Evolutionary conservation across 2,888 invertebrate genomes (phyloP).

Genomic region (Ormyrus pomaceus): DNA sequence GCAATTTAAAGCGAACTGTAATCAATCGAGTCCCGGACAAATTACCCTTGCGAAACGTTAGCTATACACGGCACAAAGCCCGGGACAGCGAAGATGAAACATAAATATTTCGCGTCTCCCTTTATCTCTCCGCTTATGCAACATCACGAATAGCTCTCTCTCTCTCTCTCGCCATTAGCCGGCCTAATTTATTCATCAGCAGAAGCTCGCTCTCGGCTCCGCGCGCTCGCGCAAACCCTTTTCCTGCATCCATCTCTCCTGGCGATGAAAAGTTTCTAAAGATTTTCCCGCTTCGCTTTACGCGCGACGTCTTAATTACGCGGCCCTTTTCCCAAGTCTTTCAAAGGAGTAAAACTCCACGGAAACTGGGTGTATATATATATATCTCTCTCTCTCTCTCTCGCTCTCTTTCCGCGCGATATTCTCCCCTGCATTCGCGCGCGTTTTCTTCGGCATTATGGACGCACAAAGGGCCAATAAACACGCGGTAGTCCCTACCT

Average conservation of each 20-base stretch:
- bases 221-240: slow-evolving; percentile 64
- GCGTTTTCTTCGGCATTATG: slow-evolving; percentile 57
- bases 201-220: slow-evolving; percentile 44
- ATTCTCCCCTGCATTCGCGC: slow-evolving; percentile 31
- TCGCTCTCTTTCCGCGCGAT: slow-evolving; percentile 45
- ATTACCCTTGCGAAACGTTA: not conserved
- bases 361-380: slow-evolving; percentile 8
- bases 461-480: slow-evolving; percentile 64
- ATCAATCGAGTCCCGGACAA: slow-evolving; percentile 31
- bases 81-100: slow-evolving; percentile 19
- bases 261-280: slow-evolving; percentile 70
- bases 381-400: not conserved
- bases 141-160: slow-evolving; percentile 58
- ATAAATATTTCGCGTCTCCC: slow-evolving; percentile 58
- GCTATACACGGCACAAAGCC: not conserved
- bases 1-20: not conserved
- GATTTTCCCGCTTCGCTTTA: slow-evolving; percentile 63
- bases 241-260: slow-evolving; percentile 70
- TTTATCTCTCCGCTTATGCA: slow-evolving; percentile 58
- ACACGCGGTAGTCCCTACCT: slow-evolving; percentile 58
- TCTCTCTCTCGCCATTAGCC: slow-evolving; percentile 74
- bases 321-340: slow-evolving; percentile 31
- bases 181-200: slow-evolving; percentile 74
- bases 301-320: slow-evolving; percentile 70
- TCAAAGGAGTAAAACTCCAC: slow-evolving; percentile 14